These are phyloP conservation scores for Diorhabda sublineata DNA, from an alignment of 1,140 invertebrate species.

Conservation along the genomic window DNA sequence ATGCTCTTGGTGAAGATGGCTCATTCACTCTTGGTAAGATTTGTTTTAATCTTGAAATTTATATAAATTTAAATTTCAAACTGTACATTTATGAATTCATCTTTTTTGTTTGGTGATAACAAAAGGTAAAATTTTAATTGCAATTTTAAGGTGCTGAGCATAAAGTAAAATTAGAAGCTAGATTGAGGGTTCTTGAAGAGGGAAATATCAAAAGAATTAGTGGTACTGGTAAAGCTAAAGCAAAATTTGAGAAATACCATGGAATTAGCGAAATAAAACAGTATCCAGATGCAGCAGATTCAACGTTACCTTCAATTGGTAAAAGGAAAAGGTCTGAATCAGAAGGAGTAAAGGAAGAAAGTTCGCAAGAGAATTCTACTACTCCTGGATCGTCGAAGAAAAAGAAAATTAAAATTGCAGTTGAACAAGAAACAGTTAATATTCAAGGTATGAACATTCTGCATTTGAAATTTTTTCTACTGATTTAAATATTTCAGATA, in stretches of 20 bases:
- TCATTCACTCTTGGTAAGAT: constrained; percentile 27
- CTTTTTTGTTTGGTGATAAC: no score
- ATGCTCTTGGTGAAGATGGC: constrained; percentile 90
- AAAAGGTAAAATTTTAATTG: no score
- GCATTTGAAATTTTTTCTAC: no score
- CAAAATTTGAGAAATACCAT: constrained; percentile 89
- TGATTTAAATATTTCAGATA: no score
- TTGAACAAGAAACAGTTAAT: background rate
- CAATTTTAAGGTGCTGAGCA: constrained; percentile 63
- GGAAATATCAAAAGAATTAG: constrained; percentile 78
- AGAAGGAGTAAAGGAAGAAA: constrained; percentile 35
- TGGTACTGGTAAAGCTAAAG: constrained; percentile 80
- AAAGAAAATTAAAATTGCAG: constrained; percentile 37
- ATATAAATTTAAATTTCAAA: no score
- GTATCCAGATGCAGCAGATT: constrained; percentile 59
- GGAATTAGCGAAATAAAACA: constrained; percentile 66
- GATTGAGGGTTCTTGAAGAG: constrained; percentile 76
- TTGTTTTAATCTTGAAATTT: no score
- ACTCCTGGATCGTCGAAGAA: constrained; percentile 38
- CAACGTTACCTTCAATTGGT: constrained; percentile 52
- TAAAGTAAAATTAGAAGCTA: constrained; percentile 78
- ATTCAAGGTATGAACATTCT: no score
- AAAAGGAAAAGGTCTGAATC: constrained; percentile 52
- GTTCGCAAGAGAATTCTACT: constrained; percentile 34
- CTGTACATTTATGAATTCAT: no score